Evolutionary conservation across 1,140 invertebrate genomes (phyloP), one percentile per base, ranked within the genome.

Genomic region (Danaus melanippus): DNA sequence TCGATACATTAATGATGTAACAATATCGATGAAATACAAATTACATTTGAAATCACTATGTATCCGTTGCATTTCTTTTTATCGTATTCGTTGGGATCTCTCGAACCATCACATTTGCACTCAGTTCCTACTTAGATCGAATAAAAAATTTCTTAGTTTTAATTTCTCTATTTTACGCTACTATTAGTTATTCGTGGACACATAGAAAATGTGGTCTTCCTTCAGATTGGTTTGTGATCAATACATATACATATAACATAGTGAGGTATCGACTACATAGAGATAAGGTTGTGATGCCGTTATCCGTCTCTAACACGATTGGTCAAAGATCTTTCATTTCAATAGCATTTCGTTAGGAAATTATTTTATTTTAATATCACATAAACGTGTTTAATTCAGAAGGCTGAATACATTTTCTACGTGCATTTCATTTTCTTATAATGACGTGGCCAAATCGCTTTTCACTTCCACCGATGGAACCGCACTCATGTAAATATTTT

Each of bases 51-150:
- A 56, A 56, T 54, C 50, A 62, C 55, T 62, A 50, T 65, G 12
- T 60, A 73, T 79, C 69, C 58, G 66, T 79, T 86, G 78, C 79
- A 82, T 84, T 79, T 65, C 5, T 21, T 32, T 32, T 75, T 66
- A 63, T 69, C 59, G 56, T 76, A 67, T 75, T 66, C 67, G 56
- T 68, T 80, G 76, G 69, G 81, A 84, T 84, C 79, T 84, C 83
- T 79, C 58, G 54, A 41, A 49, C 67, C 75, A 78, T 75, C 75
- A 81, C 73, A 77, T 72, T 71, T 73, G 76, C 83, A 82, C 81
- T 82, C 81, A 86, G 83, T 86, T 86, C 83, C 83, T 86, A 86
- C 67, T 82, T 83, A 84, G 81, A 67, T 83, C 75, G 74, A 82
- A 75, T 82, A 69, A 66, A 62, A 73, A 69, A 66, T 74, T 69